Evolutionary conservation across 2,113 vertebrate genomes (phyloP), one percentile per base, ranked within the genome.

Genomic region (Perca fluviatilis): DNA sequence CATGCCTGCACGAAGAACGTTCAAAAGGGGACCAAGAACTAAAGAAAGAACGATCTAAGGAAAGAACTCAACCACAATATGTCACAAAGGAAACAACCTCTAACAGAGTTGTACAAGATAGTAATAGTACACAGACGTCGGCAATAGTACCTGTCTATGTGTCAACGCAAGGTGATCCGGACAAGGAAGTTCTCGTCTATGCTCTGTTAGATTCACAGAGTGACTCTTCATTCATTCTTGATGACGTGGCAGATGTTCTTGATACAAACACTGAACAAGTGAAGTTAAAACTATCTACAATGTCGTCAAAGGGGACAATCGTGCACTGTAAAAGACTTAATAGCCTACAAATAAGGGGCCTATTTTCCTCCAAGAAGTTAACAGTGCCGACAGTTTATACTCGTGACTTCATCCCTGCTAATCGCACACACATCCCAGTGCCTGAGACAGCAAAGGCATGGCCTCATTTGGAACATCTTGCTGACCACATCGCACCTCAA

Each of bases 41-140:
- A 80, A 74, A 50, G 30, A 80, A 13, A 40, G 54, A 63, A 62
- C 23, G 36, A n/a, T 54, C 18, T 56, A 51, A 77, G 7, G 25
- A 77, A 25, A 65, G 6, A 83, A 80, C 18, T 6, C 64, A 75
- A 36, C 1, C 4, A 73, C 60, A 84, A 68, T 46, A 77, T 0
- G 3, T 63, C 10, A 23, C 5, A 12, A 85, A 79, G 3, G 68
- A 87, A 53, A 82, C 40, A 14, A 86, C 71, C 25, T 86, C 73
- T 21, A 89, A 85, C 23, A 70, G 56, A 86, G 88, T 83, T 25
- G 53, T 80, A 13, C 77, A 88, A 60, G 84, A 86, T 49, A 18
- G 60, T 12, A 82, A 13, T 0, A 89, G 19, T 1, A 62, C 65
- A 1, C 79, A 87, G 40, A 85, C 84, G 5, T 82, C 74, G 36